These are phyloP conservation scores for Chelon labrosus DNA, from an alignment of 2,797 vertebrate species.

Conservation along the genomic window DNA sequence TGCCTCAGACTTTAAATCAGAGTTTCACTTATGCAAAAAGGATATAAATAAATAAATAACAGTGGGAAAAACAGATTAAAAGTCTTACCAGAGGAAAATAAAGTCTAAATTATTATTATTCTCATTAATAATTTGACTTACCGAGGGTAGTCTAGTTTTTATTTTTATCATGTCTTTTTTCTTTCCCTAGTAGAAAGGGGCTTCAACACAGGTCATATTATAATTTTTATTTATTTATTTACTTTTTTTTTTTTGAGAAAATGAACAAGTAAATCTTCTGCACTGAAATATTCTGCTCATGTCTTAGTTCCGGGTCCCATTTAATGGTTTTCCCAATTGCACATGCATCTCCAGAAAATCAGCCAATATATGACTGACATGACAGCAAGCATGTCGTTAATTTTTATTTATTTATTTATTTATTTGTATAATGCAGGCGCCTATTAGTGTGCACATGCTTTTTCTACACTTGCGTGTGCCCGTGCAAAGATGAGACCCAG, in stretches of 20 bases:
- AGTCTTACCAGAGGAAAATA: too few relatives aligned
- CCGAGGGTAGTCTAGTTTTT: background rate
- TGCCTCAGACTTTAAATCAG: slow-evolving; percentile 6
- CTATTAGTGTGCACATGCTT: slow-evolving; percentile 19
- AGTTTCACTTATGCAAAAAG: background rate
- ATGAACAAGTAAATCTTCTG: slow-evolving; percentile 19
- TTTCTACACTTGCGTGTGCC: slow-evolving; percentile 31
- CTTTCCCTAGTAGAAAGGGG: background rate
- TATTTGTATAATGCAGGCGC: slow-evolving; percentile 37
- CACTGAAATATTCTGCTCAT: slow-evolving; percentile 8
- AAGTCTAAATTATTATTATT: too few relatives aligned
- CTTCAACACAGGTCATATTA: background rate
- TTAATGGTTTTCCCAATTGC: slow-evolving; percentile 27
- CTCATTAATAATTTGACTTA: background rate
- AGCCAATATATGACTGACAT: slow-evolving; percentile 60
- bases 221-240: background rate
- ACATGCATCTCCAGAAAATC: slow-evolving; percentile 24
- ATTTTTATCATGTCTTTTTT: background rate
- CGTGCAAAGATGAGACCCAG: slow-evolving; percentile 71
- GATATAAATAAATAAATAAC: background rate
- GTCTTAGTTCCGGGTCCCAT: slow-evolving; percentile 29
- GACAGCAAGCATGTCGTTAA: slow-evolving; percentile 56
- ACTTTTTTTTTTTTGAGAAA: background rate
- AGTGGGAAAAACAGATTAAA: background rate
- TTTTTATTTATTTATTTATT: slow-evolving; percentile 6